Evolutionary conservation across 2,797 vertebrate species (phyloP).

Genomic region (Pipistrellus nathusii): DNA sequence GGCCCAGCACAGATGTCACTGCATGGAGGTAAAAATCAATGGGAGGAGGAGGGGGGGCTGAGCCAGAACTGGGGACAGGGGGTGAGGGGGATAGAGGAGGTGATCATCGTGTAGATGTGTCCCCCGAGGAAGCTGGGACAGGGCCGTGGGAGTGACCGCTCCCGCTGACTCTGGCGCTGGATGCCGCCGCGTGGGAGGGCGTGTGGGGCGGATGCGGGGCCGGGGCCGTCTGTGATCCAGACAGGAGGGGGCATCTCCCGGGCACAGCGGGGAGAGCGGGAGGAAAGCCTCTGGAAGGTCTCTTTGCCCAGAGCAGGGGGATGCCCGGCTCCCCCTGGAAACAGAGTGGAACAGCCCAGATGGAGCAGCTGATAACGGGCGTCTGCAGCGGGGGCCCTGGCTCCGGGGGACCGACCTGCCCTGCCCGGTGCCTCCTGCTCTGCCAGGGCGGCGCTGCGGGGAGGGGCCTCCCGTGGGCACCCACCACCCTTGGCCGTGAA

Average conservation of each 20-base stretch:
- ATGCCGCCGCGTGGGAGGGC: too few relatives aligned
- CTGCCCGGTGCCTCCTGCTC: not conserved
- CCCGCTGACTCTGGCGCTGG: not conserved
- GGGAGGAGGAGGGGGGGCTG: not conserved
- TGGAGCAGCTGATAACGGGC: not conserved
- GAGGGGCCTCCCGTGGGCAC: not conserved
- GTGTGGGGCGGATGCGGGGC: not conserved
- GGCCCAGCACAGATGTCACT: not conserved
- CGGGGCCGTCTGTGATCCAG: too few relatives aligned
- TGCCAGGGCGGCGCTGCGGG: too few relatives aligned
- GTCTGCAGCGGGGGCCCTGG: not conserved
- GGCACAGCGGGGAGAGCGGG: not conserved
- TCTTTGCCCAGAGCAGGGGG: not conserved
- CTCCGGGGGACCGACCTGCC: not conserved
- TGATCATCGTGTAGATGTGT: not conserved
- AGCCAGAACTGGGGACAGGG: not conserved
- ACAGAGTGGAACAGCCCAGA: not conserved
- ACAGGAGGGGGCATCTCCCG: not conserved
- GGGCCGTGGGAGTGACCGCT: not conserved
- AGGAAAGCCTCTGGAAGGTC: not conserved
- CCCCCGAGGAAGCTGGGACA: not conserved
- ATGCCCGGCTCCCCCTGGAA: not conserved
- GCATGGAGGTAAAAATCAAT: not conserved
- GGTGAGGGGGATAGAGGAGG: not conserved
- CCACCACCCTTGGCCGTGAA: not conserved